These are phyloP conservation scores for Nyctereutes procyonoides DNA, from an alignment of 2,113 vertebrate species.

Conservation along the genomic window DNA sequence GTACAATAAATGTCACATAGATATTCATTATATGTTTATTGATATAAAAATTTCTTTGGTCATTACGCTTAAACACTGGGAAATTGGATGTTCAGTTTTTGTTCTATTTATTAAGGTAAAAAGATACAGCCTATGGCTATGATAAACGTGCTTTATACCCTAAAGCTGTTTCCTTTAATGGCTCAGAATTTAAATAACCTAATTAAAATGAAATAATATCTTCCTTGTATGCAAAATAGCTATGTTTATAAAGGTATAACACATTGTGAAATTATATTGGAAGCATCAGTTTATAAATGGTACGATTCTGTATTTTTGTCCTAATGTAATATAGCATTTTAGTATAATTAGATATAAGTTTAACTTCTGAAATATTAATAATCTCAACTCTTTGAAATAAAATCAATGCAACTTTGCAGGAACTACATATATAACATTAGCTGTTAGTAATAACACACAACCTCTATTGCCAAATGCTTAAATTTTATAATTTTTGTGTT, in stretches of 20 bases:
- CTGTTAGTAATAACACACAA: neutral
- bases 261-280: constrained; percentile 44
- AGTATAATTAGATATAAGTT: constrained; percentile 48
- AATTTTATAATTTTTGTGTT: neutral
- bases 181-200: constrained; percentile 67
- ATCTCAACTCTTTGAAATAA: constrained; percentile 37
- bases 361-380: constrained; percentile 62
- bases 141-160: constrained; percentile 42
- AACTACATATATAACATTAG: neutral
- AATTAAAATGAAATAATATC: constrained; percentile 72
- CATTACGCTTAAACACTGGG: constrained; percentile 55
- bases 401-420: constrained; percentile 27
- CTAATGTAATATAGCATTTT: constrained; percentile 26
- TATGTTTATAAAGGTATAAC: constrained; percentile 65
- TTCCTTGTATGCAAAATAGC: constrained; percentile 65
- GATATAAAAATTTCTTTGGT: constrained; percentile 37
- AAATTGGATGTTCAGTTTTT: constrained; percentile 62
- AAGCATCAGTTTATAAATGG: constrained; percentile 54
- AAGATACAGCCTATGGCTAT: constrained; percentile 18
- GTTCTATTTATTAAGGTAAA: constrained; percentile 62
- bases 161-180: constrained; percentile 55
- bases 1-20: neutral
- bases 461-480: constrained; percentile 8
- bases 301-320: constrained; percentile 41
- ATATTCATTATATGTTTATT: constrained; percentile 40